Conservation (phyloP, 2,888 invertebrate species). For the Neoscelio sp. region DNA sequence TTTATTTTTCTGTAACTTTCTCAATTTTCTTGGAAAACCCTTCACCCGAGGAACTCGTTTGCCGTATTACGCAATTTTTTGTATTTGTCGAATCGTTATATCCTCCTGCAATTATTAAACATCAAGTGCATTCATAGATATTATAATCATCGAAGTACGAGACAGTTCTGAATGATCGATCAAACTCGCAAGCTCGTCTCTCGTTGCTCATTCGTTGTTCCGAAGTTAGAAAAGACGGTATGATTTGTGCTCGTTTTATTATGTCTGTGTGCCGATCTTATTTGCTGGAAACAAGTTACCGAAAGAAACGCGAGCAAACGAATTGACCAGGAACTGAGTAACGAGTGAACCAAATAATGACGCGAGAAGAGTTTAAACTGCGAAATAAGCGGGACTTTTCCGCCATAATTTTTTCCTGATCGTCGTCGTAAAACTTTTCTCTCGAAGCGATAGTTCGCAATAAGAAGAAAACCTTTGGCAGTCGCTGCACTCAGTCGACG, state of each 20-base stretch:
- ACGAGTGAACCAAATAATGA: slow-evolving; percentile 34
- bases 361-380: slow-evolving; percentile 37
- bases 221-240: slow-evolving; percentile 36
- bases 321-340: slow-evolving; percentile 38
- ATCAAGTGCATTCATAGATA: slow-evolving; percentile 14
- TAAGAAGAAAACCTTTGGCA: slow-evolving; percentile 13
- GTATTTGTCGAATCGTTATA: neutral
- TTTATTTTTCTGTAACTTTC: slow-evolving; percentile 60
- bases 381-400: slow-evolving; percentile 37
- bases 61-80: slow-evolving; percentile 5
- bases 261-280: slow-evolving; percentile 28
- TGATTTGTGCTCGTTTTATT: slow-evolving; percentile 30
- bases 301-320: slow-evolving; percentile 41
- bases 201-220: slow-evolving; percentile 38
- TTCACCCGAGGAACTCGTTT: slow-evolving; percentile 29
- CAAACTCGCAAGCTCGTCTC: slow-evolving; percentile 18
- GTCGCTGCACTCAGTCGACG: neutral
- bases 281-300: slow-evolving; percentile 38
- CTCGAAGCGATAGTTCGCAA: slow-evolving; percentile 16
- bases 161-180: slow-evolving; percentile 41
- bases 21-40: slow-evolving; percentile 52
- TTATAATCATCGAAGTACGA: slow-evolving; percentile 7
- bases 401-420: slow-evolving; percentile 29
- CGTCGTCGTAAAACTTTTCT: slow-evolving; percentile 39
- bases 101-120: slow-evolving; percentile 27